Conservation (phyloP, 2,888 invertebrate species). For the Drosophila neonasuta region DNA sequence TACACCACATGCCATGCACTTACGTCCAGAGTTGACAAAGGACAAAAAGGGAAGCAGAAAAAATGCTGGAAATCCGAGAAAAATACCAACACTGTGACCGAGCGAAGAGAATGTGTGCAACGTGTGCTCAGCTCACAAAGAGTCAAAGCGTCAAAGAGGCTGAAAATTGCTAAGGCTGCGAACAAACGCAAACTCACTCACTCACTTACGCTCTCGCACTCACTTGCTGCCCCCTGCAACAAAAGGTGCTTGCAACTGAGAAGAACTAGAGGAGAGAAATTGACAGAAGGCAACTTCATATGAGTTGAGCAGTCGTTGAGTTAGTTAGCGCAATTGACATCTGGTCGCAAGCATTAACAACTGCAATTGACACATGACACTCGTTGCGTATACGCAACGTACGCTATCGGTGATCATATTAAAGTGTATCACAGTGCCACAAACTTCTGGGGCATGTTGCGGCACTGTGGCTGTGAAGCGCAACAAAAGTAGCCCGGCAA, state of each 20-base stretch:
- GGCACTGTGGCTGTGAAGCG: constrained; percentile 28
- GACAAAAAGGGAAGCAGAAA: not conserved
- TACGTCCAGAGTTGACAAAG: constrained; percentile 5
- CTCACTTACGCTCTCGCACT: not conserved
- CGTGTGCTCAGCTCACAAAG: constrained; percentile 23
- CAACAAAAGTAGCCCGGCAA: constrained; percentile 41
- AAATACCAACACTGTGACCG: constrained; percentile 19
- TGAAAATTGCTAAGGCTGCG: constrained; percentile 25
- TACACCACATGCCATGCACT: constrained; percentile 4
- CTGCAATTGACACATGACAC: constrained; percentile 31
- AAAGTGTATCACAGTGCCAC: constrained; percentile 28
- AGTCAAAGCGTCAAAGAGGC: constrained; percentile 38
- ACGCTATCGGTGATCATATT: constrained; percentile 38
- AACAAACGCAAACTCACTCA: constrained; percentile 20
- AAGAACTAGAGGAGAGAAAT: not conserved
- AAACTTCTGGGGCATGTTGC: constrained; percentile 55
- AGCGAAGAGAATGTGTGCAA: constrained; percentile 15
- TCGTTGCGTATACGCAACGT: constrained; percentile 65
- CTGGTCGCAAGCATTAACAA: constrained; percentile 8
- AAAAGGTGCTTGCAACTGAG: constrained; percentile 7
- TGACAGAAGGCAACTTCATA: not conserved
- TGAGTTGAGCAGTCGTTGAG: constrained; percentile 5
- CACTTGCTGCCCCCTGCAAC: not conserved
- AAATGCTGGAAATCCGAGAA: constrained; percentile 12
- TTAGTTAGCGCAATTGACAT: constrained; percentile 28